Conservation (phyloP, 2,888 invertebrate genomes). For the Pyrocoelia pectoralis region DNA sequence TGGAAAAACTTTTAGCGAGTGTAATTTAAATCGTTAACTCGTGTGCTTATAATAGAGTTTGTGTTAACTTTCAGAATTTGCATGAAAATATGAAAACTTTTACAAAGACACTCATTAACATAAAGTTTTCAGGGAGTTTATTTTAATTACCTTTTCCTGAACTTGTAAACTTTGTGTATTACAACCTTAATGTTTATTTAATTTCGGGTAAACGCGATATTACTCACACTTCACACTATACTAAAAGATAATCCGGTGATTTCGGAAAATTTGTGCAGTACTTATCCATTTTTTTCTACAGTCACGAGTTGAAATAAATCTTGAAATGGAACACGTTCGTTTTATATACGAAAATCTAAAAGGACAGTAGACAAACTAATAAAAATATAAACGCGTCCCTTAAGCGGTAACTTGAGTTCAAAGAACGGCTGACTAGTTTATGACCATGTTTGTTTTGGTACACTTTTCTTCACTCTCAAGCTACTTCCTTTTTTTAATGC, state of each 20-base stretch:
- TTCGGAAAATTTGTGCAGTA: too few relatives aligned
- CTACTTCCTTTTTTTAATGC: too few relatives aligned
- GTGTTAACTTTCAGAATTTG: neutral
- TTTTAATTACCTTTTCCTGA: neutral
- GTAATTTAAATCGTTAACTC: neutral
- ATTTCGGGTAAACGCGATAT: neutral
- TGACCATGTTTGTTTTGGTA: too few relatives aligned
- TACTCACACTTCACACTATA: too few relatives aligned
- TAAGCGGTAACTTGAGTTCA: too few relatives aligned
- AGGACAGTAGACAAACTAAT: too few relatives aligned
- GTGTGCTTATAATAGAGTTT: neutral
- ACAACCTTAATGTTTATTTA: neutral
- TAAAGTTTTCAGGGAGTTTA: neutral
- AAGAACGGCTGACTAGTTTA: too few relatives aligned
- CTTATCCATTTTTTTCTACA: neutral
- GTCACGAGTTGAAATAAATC: neutral
- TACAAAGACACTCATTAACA: neutral
- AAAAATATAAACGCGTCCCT: too few relatives aligned
- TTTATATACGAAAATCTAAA: neutral
- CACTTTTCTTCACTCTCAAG: too few relatives aligned
- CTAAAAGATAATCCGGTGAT: too few relatives aligned
- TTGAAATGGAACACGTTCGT: neutral
- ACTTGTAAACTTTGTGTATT: neutral
- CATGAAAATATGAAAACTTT: neutral
- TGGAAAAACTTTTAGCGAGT: neutral